Evolutionary conservation across 2,113 vertebrate species (phyloP).

Genomic region (Malurus alboscapulatus): DNA sequence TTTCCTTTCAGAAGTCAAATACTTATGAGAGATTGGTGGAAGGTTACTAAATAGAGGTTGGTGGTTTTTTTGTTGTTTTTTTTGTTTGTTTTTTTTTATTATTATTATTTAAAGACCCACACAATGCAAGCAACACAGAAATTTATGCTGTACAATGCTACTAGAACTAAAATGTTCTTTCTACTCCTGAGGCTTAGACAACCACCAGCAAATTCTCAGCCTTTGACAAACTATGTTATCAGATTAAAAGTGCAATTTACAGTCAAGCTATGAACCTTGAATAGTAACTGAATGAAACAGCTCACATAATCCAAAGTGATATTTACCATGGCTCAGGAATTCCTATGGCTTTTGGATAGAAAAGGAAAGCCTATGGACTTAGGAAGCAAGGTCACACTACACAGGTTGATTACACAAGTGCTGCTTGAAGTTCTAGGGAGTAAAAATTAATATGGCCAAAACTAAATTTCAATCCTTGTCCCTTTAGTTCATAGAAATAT

Average conservation of each 20-base stretch:
- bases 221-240: not conserved
- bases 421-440: not conserved
- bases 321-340: not conserved
- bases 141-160: not conserved
- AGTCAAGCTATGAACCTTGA: not conserved
- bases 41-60: not conserved
- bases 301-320: not conserved
- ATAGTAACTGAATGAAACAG: not conserved
- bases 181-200: not conserved
- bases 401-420: not conserved
- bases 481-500: not conserved
- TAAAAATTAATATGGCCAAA: not conserved
- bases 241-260: not conserved
- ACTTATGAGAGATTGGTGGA: not conserved
- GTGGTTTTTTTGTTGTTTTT: no score
- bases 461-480: not conserved
- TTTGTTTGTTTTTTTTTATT: not conserved
- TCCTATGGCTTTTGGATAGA: not conserved
- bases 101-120: not conserved
- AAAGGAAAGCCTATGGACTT: not conserved
- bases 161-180: not conserved
- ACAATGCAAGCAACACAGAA: not conserved
- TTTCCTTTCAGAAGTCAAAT: not conserved
- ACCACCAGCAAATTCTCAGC: not conserved
- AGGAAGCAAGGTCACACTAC: not conserved